Evolutionary conservation across 2,113 vertebrate species (phyloP).

Genomic region (Lucifuga dentata): DNA sequence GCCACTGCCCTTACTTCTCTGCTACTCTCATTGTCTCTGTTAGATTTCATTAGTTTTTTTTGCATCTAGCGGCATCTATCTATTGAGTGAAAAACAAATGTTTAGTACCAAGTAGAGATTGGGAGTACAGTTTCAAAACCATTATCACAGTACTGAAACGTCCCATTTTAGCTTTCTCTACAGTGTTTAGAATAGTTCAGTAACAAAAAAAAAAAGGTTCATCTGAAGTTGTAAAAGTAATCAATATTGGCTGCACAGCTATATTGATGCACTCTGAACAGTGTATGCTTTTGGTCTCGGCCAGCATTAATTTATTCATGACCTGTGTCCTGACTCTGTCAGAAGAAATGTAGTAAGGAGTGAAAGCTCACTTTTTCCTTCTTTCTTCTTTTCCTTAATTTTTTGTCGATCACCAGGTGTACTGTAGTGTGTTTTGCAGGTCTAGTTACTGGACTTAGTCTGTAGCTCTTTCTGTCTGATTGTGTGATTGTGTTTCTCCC

Average conservation of each 20-base stretch:
- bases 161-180: too few relatives aligned
- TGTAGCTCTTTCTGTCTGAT: constrained; percentile 1
- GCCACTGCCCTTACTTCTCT: neutral
- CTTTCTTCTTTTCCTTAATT: neutral
- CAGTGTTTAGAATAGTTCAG: too few relatives aligned
- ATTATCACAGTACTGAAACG: too few relatives aligned
- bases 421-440: neutral
- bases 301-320: constrained; percentile 74
- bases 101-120: neutral
- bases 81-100: neutral
- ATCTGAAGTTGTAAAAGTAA: too few relatives aligned
- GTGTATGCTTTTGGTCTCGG: constrained; percentile 8
- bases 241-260: neutral
- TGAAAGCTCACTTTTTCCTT: neutral
- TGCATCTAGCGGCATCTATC: neutral
- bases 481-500: neutral
- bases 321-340: constrained; percentile 40
- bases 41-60: neutral
- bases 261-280: constrained; percentile 15
- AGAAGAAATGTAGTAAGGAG: constrained; percentile 31
- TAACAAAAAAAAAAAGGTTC: too few relatives aligned
- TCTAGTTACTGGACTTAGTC: neutral
- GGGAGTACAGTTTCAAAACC: neutral
- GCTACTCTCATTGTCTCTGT: neutral
- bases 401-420: neutral